Evolutionary conservation across 2,888 invertebrate genomes (phyloP).

Genomic region (Atrina japonica): DNA sequence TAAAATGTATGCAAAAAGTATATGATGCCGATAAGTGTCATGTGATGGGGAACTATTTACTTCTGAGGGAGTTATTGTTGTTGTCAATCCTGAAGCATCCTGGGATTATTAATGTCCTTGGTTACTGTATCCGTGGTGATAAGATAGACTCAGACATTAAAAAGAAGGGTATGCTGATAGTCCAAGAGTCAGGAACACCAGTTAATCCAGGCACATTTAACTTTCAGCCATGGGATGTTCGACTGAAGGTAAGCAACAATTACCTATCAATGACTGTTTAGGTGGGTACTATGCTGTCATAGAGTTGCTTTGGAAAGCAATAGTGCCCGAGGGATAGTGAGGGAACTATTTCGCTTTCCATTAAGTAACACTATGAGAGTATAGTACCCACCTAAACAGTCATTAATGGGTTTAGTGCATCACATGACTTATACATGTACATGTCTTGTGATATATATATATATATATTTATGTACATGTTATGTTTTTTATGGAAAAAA

Average conservation of each 20-base stretch:
- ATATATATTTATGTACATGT: too few species aligned
- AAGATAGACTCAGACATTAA: slow-evolving; percentile 55
- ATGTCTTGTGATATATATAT: too few species aligned
- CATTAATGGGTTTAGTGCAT: too few species aligned
- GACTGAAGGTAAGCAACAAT: slow-evolving; percentile 58
- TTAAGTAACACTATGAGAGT: too few species aligned
- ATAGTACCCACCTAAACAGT: too few species aligned
- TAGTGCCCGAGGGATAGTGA: too few species aligned
- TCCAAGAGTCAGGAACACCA: slow-evolving; percentile 65
- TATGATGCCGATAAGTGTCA: slow-evolving; percentile 67
- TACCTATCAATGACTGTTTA: too few species aligned
- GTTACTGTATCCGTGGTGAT: slow-evolving; percentile 73
- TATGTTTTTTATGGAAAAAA: too few species aligned
- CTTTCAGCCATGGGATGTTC: slow-evolving; percentile 11
- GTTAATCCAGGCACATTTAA: slow-evolving; percentile 35
- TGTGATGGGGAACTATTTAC: slow-evolving; percentile 68
- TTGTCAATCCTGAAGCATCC: slow-evolving; percentile 62
- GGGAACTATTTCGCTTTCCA: too few species aligned
- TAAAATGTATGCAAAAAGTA: slow-evolving; percentile 70
- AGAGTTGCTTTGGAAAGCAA: neutral
- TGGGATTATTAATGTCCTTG: slow-evolving; percentile 60
- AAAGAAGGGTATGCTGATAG: slow-evolving; percentile 67
- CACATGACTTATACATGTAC: too few species aligned
- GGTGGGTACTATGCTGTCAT: too few species aligned
- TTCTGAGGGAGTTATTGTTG: slow-evolving; percentile 68